Base-by-base conservation (phyloP, 2,888 invertebrate species). In the Steromphala cineraria region DNA sequence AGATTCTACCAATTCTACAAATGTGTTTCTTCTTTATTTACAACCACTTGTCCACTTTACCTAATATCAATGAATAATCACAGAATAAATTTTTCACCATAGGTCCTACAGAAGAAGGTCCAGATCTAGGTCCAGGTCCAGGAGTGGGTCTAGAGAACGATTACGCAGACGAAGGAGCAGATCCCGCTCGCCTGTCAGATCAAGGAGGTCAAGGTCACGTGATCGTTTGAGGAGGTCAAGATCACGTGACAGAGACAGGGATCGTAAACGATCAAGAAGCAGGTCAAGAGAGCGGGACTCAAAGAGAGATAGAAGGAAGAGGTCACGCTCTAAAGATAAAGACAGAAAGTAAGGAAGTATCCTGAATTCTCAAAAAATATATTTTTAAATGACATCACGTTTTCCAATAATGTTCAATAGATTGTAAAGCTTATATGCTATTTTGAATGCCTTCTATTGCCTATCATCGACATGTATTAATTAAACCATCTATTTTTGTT, bases 21-120 rank as follows among this genome's bases (percentile, higher is more conserved):
- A n/a, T n/a, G n/a, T n/a, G n/a, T n/a, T n/a, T n/a, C n/a, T n/a
- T n/a, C n/a, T n/a, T n/a, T n/a, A n/a, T n/a, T n/a, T n/a, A n/a
- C n/a, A n/a, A n/a, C n/a, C n/a, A n/a, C n/a, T n/a, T n/a, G n/a
- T 36, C 36, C 2, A 36, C 7, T 36, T 36, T 36, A n/a, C n/a
- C 7, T 36, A 36, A 4, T 7, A 36, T 36, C 7, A 36, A 4
- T 36, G 36, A 4, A 36, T 36, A 36, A 36, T 10, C 5, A 13
- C 46, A 46, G 5, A 4, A 75, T 15, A 31, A n/a, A 55, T 24
- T 78, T 78, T 28, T 31, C 21, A 55, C 76, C 80, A 36, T 79
- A 91, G 91, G 75, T 91, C 90, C 75, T 90, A 91, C 79, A 85
- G 91, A 28, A 83, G 86, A 31, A 81, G 87, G 24, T 83, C 88